Conservation (phyloP, 2,888 invertebrate genomes). For the Podotricha telesiphe region DNA sequence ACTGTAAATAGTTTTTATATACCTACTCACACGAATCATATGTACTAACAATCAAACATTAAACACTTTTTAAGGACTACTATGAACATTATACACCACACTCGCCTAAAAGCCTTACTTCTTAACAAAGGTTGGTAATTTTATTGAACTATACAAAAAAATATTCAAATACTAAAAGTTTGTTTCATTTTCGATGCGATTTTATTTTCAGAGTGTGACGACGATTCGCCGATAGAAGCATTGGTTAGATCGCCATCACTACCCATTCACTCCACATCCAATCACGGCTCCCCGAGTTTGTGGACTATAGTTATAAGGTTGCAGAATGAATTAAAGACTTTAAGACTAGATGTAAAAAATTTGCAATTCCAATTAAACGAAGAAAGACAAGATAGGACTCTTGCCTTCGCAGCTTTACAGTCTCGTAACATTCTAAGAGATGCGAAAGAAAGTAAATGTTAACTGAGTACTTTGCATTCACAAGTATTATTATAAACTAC, state of each 20-base stretch:
- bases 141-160: slow-evolving; percentile 34
- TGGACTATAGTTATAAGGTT: slow-evolving; percentile 90
- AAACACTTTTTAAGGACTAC: slow-evolving; percentile 23
- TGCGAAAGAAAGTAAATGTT: slow-evolving; percentile 79
- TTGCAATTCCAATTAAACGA: slow-evolving; percentile 86
- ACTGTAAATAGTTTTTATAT: slow-evolving; percentile 49
- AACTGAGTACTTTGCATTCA: slow-evolving; percentile 37
- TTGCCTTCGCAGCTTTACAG: slow-evolving; percentile 75
- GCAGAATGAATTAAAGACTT: slow-evolving; percentile 87
- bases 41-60: slow-evolving; percentile 33
- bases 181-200: slow-evolving; percentile 37
- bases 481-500: slow-evolving; percentile 41
- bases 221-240: slow-evolving; percentile 70
- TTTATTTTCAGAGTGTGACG: slow-evolving; percentile 77
- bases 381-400: slow-evolving; percentile 83
- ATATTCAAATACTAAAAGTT: slow-evolving; percentile 46
- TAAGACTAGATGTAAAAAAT: slow-evolving; percentile 85
- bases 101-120: slow-evolving; percentile 30
- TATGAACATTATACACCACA: slow-evolving; percentile 25
- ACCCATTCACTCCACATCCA: slow-evolving; percentile 69
- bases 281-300: slow-evolving; percentile 84
- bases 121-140: slow-evolving; percentile 46
- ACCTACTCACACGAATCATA: slow-evolving; percentile 21
- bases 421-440: slow-evolving; percentile 71
- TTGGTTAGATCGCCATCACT: slow-evolving; percentile 77